Conservation (phyloP, 2,888 invertebrate species). For the Panzeria rudis region DNA sequence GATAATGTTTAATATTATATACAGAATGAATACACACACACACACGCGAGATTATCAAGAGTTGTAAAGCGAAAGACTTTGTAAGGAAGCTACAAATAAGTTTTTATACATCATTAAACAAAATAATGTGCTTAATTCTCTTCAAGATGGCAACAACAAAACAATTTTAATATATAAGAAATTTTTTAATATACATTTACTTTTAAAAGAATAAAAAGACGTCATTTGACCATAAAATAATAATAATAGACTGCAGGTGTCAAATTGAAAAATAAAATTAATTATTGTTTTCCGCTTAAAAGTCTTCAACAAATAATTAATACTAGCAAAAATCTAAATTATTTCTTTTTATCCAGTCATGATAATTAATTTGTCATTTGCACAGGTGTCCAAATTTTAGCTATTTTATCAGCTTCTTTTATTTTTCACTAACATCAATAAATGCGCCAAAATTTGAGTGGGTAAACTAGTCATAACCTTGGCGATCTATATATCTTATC, state of each 20-base stretch:
- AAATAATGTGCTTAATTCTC: not conserved
- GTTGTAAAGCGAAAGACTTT: not conserved
- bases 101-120: conserved; percentile 7
- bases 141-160: not conserved
- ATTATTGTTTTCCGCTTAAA: not conserved
- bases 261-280: not conserved
- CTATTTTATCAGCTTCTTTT: not conserved
- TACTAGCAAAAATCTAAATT: not conserved
- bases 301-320: not conserved
- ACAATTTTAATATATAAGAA: not conserved
- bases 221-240: not conserved
- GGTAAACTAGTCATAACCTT: too few relatives aligned
- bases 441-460: not conserved
- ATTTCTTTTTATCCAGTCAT: not conserved
- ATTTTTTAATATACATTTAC: too few relatives aligned
- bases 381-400: not conserved
- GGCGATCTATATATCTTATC: too few relatives aligned
- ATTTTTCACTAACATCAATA: not conserved
- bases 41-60: not conserved
- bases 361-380: not conserved
- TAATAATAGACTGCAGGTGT: not conserved
- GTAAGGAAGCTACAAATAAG: conserved; percentile 5
- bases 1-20: not conserved
- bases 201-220: too few relatives aligned
- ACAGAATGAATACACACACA: not conserved